Base-by-base conservation (phyloP, 2,113 vertebrate species). In the Eulemur rufifrons region DNA sequence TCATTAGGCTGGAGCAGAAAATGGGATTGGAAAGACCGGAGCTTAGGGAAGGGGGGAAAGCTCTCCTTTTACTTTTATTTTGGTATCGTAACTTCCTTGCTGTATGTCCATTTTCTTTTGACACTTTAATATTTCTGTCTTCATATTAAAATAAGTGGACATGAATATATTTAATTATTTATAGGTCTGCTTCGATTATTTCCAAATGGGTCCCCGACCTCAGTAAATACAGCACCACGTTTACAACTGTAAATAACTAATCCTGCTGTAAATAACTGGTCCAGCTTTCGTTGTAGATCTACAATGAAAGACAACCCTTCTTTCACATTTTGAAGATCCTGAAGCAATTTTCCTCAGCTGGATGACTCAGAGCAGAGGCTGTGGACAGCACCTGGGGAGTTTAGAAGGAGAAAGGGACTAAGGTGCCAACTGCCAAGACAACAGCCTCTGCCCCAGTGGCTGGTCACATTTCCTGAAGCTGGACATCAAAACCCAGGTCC, bases 191-290 rank as follows among this genome's bases (percentile, higher is more conserved):
- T 54, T 18, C 52, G 1, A 17, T 18, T 17, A 54, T 18, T 54
- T 54, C 1, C 15, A 17, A 95, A 85, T 32, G 66, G 78, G 34
- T 78, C 42, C 47, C 39, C 68, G 86, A 78, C 86, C 39, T 93
- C 61, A 37, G 74, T 68, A 37, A 74, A 83, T 50, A 64, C 18
- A 86, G 61, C 21, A 47, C 39, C 83, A 84, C 47, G 50, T 94
- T 80, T 81, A 77, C 86, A 91, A 89, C 56, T 80, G 93, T 95
- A 96, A 93, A 94, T 92, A 96, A 93, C 25, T 25, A 42, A 83
- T 39, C 39, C 39, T 3, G 39, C 56, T 83, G 93, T 95, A 96
- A 93, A 94, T 92, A 96, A 93, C 25, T 25, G 42, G 80, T 39
- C 39, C 39, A 39, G 39, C 39, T 39, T 39, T 39, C 39, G 39